Conservation (phyloP, 2,888 invertebrate species). For the Philereme transversata region DNA sequence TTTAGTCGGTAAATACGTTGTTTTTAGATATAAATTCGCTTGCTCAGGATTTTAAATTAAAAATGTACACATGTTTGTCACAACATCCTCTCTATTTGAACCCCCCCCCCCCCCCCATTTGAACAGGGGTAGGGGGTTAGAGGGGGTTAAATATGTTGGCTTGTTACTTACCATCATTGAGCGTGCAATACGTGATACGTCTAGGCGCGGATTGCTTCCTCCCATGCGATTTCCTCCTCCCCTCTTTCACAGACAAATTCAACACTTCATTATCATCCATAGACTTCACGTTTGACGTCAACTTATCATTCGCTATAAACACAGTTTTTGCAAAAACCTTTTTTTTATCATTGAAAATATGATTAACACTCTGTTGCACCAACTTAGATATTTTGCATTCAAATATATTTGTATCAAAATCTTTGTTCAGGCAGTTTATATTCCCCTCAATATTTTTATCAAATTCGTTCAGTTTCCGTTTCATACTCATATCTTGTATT, state of each 20-base stretch:
- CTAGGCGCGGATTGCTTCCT: conserved; percentile 73
- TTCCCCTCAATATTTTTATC: neutral
- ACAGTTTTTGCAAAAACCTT: conserved; percentile 73
- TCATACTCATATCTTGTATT: conserved; percentile 8
- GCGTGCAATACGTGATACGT: conserved; percentile 59
- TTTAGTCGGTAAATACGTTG: too few relatives aligned
- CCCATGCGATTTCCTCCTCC: conserved; percentile 67
- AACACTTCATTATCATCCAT: conserved; percentile 50
- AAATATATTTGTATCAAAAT: conserved; percentile 51
- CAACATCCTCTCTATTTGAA: too few relatives aligned
- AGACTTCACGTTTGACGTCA: conserved; percentile 48
- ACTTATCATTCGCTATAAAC: conserved; percentile 59
- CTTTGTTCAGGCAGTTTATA: neutral
- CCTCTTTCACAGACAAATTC: conserved; percentile 71
- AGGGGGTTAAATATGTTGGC: neutral
- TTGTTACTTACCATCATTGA: conserved; percentile 59
- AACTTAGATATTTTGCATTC: conserved; percentile 74
- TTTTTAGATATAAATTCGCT: too few relatives aligned
- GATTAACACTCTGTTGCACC: conserved; percentile 73
- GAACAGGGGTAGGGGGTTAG: neutral
- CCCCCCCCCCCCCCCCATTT: too few relatives aligned
- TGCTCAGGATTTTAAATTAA: too few relatives aligned
- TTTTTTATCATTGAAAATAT: conserved; percentile 68
- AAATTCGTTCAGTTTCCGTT: neutral
- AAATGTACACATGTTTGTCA: too few relatives aligned